A percentile compares a stretch with the other conserved stretches of the same genome.
phyloP scores from a whole-genome alignment of 2,888 invertebrate species.

The Cephonodes hylas region DNA sequence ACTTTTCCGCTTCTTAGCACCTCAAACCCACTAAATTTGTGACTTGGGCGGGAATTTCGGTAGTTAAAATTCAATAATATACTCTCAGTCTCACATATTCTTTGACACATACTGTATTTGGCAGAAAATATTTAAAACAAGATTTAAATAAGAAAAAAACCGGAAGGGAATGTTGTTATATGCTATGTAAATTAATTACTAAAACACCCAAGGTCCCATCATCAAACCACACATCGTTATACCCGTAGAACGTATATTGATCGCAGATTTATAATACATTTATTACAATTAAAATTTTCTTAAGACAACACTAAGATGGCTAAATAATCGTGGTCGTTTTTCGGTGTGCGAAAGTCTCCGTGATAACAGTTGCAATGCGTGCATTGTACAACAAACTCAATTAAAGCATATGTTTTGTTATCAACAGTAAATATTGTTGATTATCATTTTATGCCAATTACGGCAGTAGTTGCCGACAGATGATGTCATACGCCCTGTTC shows the following conservation, averaged over 20 bases:
- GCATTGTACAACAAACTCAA: background rate
- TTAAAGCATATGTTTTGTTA: slow-evolving; percentile 3
- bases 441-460: background rate
- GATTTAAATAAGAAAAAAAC: background rate
- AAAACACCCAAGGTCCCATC: background rate
- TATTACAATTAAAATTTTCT: background rate
- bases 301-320: background rate
- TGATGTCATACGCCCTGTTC: background rate
- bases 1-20: background rate
- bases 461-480: background rate
- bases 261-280: background rate
- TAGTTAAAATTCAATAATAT: too few species aligned
- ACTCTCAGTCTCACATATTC: too few species aligned
- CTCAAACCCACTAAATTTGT: background rate
- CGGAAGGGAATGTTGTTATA: background rate
- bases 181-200: background rate
- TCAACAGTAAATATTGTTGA: background rate
- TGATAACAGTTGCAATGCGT: background rate
- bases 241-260: too few species aligned
- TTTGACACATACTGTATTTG: too few species aligned
- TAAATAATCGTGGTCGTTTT: background rate
- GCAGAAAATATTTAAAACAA: background rate
- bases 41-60: too few species aligned
- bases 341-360: background rate
- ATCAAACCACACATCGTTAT: background rate